These are phyloP conservation scores for Heliopora coerulea DNA, from an alignment of 92 coral and sea anemone species.

Conservation along the genomic window DNA sequence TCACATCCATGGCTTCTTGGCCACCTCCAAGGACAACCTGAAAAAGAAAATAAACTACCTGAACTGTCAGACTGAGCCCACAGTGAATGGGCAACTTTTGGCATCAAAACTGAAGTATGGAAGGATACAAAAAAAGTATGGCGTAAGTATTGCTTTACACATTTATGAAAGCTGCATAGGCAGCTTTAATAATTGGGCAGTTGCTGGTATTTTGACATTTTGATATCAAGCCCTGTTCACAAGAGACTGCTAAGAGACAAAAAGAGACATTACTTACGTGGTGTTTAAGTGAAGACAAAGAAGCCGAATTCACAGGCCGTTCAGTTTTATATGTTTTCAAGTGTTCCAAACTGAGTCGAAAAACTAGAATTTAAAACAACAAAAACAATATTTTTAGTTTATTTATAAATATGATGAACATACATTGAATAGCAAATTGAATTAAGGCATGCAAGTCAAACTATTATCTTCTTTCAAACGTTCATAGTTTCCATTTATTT, in stretches of 20 bases:
- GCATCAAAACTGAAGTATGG: too few species aligned
- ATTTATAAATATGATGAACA: neutral
- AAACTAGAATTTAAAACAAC: constrained; percentile 53
- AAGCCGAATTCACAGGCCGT: constrained; percentile 95
- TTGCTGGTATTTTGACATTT: too few species aligned
- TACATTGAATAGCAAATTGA: too few species aligned
- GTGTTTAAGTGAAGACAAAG: constrained; percentile 83
- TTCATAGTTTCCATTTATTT: too few species aligned
- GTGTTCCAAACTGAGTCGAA: constrained; percentile 93
- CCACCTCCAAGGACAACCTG: constrained; percentile 97
- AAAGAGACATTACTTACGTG: constrained; percentile 97
- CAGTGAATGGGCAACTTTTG: neutral
- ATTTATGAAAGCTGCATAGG: too few species aligned
- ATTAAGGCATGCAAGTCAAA: too few species aligned
- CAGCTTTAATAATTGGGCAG: too few species aligned
- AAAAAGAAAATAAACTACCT: neutral
- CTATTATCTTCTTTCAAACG: too few species aligned
- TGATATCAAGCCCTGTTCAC: too few species aligned
- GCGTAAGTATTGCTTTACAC: too few species aligned
- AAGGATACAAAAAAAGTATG: too few species aligned
- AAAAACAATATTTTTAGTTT: neutral
- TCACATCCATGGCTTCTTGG: constrained; percentile 98
- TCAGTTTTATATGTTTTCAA: constrained; percentile 94
- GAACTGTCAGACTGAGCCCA: neutral
- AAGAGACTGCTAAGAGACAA: too few species aligned